These are phyloP conservation scores for Bufo gargarizans DNA, from an alignment of 2,113 vertebrate genomes.

Conservation along the genomic window DNA sequence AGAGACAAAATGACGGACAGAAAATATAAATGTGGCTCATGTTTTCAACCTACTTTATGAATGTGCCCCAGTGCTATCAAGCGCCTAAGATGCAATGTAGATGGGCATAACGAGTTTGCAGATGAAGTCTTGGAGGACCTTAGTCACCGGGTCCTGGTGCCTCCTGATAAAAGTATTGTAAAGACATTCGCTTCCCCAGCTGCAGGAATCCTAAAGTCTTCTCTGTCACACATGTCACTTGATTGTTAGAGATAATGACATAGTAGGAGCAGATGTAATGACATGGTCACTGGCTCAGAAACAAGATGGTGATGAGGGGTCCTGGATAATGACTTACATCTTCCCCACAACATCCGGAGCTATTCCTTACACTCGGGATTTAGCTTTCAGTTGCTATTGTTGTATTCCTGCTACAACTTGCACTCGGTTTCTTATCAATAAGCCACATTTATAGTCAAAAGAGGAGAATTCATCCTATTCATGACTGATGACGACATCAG, in stretches of 20 bases:
- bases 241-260: constrained; percentile 26
- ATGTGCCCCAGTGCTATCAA: neutral
- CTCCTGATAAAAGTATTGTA: neutral
- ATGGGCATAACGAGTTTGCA: neutral
- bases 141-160: neutral
- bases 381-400: neutral
- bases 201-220: neutral
- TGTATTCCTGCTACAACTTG: neutral
- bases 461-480: neutral
- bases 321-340: constrained; percentile 1
- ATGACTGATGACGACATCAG: neutral
- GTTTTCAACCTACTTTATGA: neutral
- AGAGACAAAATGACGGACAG: too few relatives aligned
- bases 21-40: too few relatives aligned
- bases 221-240: neutral
- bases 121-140: neutral
- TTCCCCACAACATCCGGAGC: neutral
- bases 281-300: constrained; percentile 16
- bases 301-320: constrained; percentile 15
- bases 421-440: neutral
- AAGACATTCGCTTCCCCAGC: neutral
- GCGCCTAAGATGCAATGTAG: neutral
- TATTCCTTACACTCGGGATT: neutral
- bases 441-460: neutral
- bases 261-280: neutral